Conservation (phyloP, 1,140 invertebrate species). For the Drosophila miranda region DNA sequence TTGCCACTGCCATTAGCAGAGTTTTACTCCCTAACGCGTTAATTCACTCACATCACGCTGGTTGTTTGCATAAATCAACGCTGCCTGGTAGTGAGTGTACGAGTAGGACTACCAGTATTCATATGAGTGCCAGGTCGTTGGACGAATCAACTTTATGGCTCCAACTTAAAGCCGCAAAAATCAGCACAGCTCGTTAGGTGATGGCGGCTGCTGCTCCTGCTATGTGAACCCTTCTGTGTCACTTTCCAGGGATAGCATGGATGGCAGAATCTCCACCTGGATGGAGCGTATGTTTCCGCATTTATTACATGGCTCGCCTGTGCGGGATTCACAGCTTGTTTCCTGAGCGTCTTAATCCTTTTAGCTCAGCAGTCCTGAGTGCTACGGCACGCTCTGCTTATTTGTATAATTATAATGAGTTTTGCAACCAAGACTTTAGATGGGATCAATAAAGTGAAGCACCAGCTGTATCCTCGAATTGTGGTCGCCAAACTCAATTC, state of each 20-base stretch:
- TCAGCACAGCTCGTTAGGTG: constrained; percentile 56
- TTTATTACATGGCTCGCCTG: constrained; percentile 56
- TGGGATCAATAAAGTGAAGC: constrained; percentile 26
- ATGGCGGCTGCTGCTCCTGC: neutral
- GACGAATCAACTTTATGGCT: constrained; percentile 47
- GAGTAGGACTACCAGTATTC: constrained; percentile 10
- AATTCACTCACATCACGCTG: constrained; percentile 70
- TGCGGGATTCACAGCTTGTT: constrained; percentile 56
- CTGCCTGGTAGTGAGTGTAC: neutral
- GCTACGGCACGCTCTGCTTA: constrained; percentile 40
- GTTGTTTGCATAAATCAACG: constrained; percentile 75
- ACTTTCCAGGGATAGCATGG: constrained; percentile 13
- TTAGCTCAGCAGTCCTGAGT: constrained; percentile 58
- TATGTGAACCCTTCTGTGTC: constrained; percentile 8
- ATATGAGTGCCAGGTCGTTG: constrained; percentile 16
- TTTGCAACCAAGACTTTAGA: neutral
- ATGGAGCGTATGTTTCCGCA: constrained; percentile 52
- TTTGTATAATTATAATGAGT: constrained; percentile 72
- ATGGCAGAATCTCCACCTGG: constrained; percentile 44
- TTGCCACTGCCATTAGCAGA: constrained; percentile 71
- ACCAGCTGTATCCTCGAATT: constrained; percentile 18
- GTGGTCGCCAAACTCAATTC: constrained; percentile 1
- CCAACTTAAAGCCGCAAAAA: constrained; percentile 69
- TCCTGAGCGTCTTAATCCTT: constrained; percentile 60
- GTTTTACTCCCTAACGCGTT: constrained; percentile 61